Conservation (phyloP, 2,113 vertebrate species). For the Rana temporaria region DNA sequence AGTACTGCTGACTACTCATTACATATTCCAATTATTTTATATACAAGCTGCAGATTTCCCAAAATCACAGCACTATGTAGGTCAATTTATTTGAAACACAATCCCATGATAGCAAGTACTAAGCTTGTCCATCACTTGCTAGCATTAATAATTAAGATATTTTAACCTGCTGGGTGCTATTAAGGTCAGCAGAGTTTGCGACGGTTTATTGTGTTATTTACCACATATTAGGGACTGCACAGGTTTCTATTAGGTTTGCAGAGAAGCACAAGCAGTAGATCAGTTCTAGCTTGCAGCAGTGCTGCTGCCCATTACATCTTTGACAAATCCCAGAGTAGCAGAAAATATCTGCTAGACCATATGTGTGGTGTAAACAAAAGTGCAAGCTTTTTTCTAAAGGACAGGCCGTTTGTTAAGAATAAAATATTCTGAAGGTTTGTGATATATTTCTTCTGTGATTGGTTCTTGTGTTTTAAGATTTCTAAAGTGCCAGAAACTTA, state of each 20-base stretch:
- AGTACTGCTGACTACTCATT: slow-evolving; percentile 14
- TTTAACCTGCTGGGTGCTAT: not conserved
- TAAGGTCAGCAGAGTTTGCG: slow-evolving; percentile 12
- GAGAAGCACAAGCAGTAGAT: slow-evolving; percentile 9
- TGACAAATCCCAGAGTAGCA: slow-evolving; percentile 19
- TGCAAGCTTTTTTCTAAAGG: not conserved
- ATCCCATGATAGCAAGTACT: slow-evolving; percentile 10
- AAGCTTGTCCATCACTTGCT: not conserved
- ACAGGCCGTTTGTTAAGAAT: not conserved
- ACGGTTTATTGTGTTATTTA: slow-evolving; percentile 12
- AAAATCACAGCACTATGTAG: not conserved
- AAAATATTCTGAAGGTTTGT: slow-evolving; percentile 17
- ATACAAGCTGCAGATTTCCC: not conserved
- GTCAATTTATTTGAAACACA: slow-evolving; percentile 18
- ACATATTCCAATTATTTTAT: not conserved
- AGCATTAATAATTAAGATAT: slow-evolving; percentile 16
- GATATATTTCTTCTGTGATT: not conserved
- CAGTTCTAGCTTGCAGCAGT: slow-evolving; percentile 7
- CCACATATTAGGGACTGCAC: not conserved
- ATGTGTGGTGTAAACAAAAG: not conserved
- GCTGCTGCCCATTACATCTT: not conserved
- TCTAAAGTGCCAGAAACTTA: not conserved
- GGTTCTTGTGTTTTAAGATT: not conserved
- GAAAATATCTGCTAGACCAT: slow-evolving; percentile 15
- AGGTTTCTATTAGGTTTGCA: slow-evolving; percentile 7